Evolutionary conservation across 1,140 invertebrate genomes (phyloP), one percentile per base, ranked within the genome.

Genomic region (Popillia japonica): DNA sequence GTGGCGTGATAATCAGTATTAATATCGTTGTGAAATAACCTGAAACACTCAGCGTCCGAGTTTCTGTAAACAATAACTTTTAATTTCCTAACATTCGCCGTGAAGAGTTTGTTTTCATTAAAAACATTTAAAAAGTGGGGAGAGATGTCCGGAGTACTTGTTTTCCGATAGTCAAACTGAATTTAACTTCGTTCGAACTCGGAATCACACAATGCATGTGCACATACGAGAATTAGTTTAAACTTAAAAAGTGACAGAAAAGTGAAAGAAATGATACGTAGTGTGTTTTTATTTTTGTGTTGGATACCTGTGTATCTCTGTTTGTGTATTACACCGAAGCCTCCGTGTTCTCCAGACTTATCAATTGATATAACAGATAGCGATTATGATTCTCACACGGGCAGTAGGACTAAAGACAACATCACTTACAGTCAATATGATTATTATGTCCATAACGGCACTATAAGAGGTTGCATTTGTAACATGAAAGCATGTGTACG

Each of bases 391-490:
- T 22, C 59, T 20, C 22, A 20, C 22, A 64, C 59, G 3, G 59
- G 59, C 10, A 64, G 7, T n/a, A 64, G 59, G 59, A 64, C 59
- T 7, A 79, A 79, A 74, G 72, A 82, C 55, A 77, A 77, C 40
- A n/a, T 81, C 3, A 77, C 44, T 14, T 82, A 77, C 72, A 78
- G 42, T 9, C 55, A 64, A 75, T 64, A 74, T 10, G 42, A 81
- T 73, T 81, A 82, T 75, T 81, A 59, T 40, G 41, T 40, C 2
- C 34, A 78, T 22, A 68, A 73, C 7, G 34, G 11, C 14, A 23
- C 40, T 3, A 79, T 77, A 6, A 75, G 40, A 20, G 82, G 82
- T 0, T 82, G 82, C 44, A 76, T 81, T 41, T 82, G 82, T 72
- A 72, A 81, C 7, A 41, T 82, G 17, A 78, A 34, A 23, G 27